Conservation (phyloP, 2,113 vertebrate species). For the Campylomormyrus numenius region DNA sequence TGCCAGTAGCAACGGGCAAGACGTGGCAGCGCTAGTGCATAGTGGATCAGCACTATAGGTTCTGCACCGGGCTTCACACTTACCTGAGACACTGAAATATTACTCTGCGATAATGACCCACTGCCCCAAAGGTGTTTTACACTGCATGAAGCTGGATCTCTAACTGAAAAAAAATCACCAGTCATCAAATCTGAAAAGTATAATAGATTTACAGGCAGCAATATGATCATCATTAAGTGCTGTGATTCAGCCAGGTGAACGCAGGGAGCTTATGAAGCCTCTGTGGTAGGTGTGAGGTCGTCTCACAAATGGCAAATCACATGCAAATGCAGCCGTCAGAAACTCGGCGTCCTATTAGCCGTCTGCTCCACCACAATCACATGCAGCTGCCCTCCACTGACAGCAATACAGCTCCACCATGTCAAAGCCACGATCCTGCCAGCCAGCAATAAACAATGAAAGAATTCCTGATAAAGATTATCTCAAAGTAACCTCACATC, state of each 20-base stretch:
- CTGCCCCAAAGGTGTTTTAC: neutral
- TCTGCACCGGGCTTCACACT: neutral
- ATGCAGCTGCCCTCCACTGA: neutral
- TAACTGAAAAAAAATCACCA: neutral
- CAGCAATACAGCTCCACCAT: neutral
- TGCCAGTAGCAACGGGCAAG: neutral
- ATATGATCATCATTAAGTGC: neutral
- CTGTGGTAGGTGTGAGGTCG: neutral
- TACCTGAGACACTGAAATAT: neutral
- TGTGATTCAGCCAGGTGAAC: neutral
- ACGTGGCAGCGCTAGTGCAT: neutral
- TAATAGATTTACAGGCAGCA: neutral
- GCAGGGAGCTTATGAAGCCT: neutral
- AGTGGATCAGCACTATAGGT: neutral
- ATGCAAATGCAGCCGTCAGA: slow-evolving; percentile 46
- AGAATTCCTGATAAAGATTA: slow-evolving; percentile 6
- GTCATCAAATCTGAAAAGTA: neutral
- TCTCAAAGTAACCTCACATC: neutral
- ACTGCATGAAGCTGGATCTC: neutral
- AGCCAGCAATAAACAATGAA: neutral
- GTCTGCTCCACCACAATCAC: neutral
- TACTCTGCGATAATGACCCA: neutral
- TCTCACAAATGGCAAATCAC: slow-evolving; percentile 44
- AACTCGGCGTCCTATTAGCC: slow-evolving; percentile 29
- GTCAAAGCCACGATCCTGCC: neutral